These are phyloP conservation scores for Goniozus legneri DNA, from an alignment of 1,140 invertebrate species.

Conservation along the genomic window DNA sequence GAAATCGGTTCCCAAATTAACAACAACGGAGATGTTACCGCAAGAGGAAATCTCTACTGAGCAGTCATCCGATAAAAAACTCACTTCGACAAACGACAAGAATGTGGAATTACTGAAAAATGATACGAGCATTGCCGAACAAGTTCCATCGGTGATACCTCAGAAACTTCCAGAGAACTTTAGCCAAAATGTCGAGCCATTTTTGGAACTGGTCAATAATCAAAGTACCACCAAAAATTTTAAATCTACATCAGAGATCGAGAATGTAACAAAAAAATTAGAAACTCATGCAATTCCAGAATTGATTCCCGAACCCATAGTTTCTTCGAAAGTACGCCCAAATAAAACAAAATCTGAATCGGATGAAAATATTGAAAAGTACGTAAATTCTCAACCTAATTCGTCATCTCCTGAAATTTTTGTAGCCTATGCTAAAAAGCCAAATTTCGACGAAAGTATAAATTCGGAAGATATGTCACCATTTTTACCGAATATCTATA, in stretches of 20 bases:
- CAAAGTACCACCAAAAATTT: too few relatives aligned
- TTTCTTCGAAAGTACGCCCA: too few relatives aligned
- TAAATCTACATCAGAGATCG: slow-evolving; percentile 21
- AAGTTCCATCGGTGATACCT: slow-evolving; percentile 23
- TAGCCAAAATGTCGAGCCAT: slow-evolving; percentile 36
- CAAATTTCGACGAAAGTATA: slow-evolving; percentile 25
- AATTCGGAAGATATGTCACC: slow-evolving; percentile 58
- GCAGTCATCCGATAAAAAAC: too few relatives aligned
- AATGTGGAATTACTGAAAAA: too few relatives aligned
- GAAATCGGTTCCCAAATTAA: slow-evolving; percentile 11
- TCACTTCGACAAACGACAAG: too few relatives aligned
- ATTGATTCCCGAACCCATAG: slow-evolving; percentile 34
- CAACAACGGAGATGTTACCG: too few relatives aligned
- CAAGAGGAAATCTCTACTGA: too few relatives aligned
- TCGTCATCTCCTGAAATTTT: neutral
- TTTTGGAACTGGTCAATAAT: slow-evolving; percentile 25
- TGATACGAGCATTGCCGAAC: slow-evolving; percentile 30
- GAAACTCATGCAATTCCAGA: slow-evolving; percentile 37
- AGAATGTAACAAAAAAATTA: slow-evolving; percentile 21
- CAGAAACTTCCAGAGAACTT: slow-evolving; percentile 40
- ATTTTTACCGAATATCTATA: slow-evolving; percentile 58
- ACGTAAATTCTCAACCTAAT: neutral
- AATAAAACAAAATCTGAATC: neutral
- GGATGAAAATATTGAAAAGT: neutral
- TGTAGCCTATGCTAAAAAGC: slow-evolving; percentile 10